These are phyloP conservation scores for Psittacara wagleri DNA, from an alignment of 2,113 vertebrate genomes.

Conservation along the genomic window DNA sequence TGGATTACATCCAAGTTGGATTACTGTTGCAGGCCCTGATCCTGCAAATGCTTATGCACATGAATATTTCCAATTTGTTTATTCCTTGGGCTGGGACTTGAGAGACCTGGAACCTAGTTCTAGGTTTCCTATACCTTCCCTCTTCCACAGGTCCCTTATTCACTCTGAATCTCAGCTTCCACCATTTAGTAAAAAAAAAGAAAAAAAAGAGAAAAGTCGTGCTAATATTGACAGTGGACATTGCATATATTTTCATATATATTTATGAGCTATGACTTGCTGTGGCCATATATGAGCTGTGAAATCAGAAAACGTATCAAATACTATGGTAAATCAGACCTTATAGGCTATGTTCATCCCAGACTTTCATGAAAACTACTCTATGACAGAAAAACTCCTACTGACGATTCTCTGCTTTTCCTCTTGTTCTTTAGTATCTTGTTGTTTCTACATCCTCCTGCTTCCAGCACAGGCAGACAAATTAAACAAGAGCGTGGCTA, in stretches of 20 bases:
- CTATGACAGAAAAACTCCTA: neutral
- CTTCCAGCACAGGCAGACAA: neutral
- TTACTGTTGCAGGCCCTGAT: neutral
- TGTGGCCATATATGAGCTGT: neutral
- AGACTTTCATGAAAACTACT: neutral
- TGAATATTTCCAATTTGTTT: neutral
- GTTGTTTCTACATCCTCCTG: neutral
- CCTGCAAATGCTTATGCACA: neutral
- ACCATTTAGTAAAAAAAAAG: neutral
- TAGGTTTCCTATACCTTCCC: neutral
- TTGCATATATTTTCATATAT: neutral
- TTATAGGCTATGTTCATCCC: neutral
- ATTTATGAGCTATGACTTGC: neutral
- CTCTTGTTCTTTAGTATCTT: neutral
- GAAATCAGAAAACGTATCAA: neutral
- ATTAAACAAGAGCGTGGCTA: neutral
- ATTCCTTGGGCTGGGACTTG: neutral
- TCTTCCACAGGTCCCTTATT: neutral
- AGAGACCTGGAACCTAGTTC: conserved; percentile 49
- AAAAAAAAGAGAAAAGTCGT: neutral
- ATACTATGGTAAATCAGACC: neutral
- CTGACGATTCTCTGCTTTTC: neutral
- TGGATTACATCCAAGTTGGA: conserved; percentile 55
- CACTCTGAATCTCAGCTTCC: neutral
- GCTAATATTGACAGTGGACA: neutral